Conservation (phyloP, 1,140 invertebrate genomes). For the Schlechtendalia chinensis region DNA sequence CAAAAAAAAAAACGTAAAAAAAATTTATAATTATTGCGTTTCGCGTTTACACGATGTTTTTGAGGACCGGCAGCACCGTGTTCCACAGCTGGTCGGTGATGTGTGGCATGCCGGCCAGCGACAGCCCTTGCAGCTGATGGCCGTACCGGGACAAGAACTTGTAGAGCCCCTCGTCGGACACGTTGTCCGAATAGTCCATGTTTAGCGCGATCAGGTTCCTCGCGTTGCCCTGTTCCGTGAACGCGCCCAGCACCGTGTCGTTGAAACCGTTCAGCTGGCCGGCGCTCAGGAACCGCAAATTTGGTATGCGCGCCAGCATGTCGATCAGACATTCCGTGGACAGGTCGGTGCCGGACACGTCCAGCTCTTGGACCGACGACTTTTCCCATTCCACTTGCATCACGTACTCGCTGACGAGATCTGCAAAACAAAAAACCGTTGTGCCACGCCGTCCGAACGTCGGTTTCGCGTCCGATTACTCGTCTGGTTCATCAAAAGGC, state of each 20-base stretch:
- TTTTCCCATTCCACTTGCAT: constrained; percentile 98
- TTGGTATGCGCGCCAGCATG: constrained; percentile 84
- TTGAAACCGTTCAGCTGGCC: constrained; percentile 97
- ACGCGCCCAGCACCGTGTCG: constrained; percentile 86
- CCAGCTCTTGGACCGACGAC: constrained; percentile 87
- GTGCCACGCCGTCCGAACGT: too few relatives aligned
- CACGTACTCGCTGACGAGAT: constrained; percentile 84
- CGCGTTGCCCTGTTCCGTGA: constrained; percentile 85
- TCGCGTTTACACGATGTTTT: constrained; percentile 88
- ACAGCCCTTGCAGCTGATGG: constrained; percentile 80
- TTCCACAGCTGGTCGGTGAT: constrained; percentile 97
- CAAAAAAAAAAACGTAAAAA: too few relatives aligned
- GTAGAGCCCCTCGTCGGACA: constrained; percentile 87
- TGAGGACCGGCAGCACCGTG: constrained; percentile 82
- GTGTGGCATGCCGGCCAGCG: constrained; percentile 93
- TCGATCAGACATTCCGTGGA: constrained; percentile 90
- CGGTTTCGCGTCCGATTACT: constrained; percentile 63
- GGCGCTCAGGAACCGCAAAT: constrained; percentile 85
- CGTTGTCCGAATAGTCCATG: constrained; percentile 90
- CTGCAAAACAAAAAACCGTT: too few relatives aligned
- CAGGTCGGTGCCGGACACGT: constrained; percentile 95
- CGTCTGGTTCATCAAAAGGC: constrained; percentile 93
- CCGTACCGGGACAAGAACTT: constrained; percentile 89
- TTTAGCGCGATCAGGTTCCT: constrained; percentile 84
- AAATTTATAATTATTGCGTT: too few relatives aligned